Percentiles rank a stretch among this genome's conserved stretches.
Conservation (phyloP, 2,113 vertebrate genomes). For the Cryptotis parvus region DNA sequence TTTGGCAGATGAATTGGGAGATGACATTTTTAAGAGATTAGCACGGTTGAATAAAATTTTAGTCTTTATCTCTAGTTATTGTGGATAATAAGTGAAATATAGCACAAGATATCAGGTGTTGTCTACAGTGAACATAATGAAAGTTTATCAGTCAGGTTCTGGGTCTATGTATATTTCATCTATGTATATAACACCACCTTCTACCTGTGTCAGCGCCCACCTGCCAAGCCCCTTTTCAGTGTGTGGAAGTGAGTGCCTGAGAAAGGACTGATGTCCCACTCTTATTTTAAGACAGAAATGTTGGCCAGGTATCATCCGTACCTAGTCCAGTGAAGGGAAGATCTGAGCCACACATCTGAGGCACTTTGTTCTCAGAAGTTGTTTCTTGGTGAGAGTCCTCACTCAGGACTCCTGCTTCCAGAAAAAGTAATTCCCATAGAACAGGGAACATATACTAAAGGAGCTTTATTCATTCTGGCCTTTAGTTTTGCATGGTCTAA, state of each 20-base stretch:
- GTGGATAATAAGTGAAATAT: not conserved
- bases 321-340: not conserved
- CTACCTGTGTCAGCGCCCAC: too few relatives aligned
- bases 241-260: not conserved
- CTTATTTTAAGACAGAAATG: not conserved
- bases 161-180: conserved; percentile 70
- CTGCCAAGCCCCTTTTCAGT: not conserved
- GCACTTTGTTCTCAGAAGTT: too few relatives aligned
- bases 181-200: not conserved
- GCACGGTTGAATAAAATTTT: conserved; percentile 11
- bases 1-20: not conserved
- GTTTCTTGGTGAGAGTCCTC: not conserved
- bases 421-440: too few relatives aligned
- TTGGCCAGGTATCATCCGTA: not conserved
- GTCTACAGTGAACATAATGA: conserved; percentile 62
- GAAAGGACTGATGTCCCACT: not conserved
- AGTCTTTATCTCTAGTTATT: not conserved
- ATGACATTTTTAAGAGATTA: not conserved
- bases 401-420: not conserved
- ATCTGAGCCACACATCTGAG: too few relatives aligned
- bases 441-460: not conserved
- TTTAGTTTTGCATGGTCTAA: not conserved
- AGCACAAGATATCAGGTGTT: conserved; percentile 32
- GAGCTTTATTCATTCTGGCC: not conserved
- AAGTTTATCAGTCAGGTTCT: conserved; percentile 55